Evolutionary conservation across 2,888 invertebrate genomes (phyloP).

Genomic region (Hyalella azteca): DNA sequence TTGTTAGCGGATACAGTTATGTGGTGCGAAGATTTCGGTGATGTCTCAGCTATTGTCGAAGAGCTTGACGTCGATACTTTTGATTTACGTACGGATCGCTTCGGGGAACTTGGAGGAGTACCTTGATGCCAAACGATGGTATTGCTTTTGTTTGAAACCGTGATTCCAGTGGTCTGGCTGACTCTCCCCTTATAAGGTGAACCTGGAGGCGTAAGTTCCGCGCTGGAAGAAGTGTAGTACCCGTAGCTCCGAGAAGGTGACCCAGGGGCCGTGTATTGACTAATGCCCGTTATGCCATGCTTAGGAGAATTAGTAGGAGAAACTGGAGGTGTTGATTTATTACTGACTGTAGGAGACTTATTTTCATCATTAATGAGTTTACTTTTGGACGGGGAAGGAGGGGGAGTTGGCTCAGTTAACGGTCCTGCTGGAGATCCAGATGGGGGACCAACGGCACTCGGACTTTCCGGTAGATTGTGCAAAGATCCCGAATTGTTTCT

Average conservation of each 20-base stretch:
- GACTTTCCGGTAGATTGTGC: neutral
- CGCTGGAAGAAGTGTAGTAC: slow-evolving; percentile 32
- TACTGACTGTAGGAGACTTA: neutral
- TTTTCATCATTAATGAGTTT: neutral
- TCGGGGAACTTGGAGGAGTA: slow-evolving; percentile 4
- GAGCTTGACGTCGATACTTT: neutral
- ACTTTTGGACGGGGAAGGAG: slow-evolving; percentile 28
- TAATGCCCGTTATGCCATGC: slow-evolving; percentile 2
- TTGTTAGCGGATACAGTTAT: neutral
- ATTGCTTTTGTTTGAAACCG: neutral
- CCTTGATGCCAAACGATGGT: slow-evolving; percentile 6
- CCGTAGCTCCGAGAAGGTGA: slow-evolving; percentile 37
- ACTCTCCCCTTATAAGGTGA: slow-evolving; percentile 11
- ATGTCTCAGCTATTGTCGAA: neutral
- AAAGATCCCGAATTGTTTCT: neutral
- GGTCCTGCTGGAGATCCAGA: neutral
- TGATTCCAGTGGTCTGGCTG: neutral
- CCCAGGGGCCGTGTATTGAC: slow-evolving; percentile 1
- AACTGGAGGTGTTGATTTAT: slow-evolving; percentile 14
- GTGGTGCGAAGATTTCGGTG: neutral
- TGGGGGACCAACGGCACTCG: neutral
- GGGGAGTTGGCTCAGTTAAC: slow-evolving; percentile 26
- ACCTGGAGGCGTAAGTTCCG: neutral
- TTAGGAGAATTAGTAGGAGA: slow-evolving; percentile 14
- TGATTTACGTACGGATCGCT: neutral